Evolutionary conservation across 2,888 invertebrate species (phyloP), one percentile per base, ranked within the genome.

Genomic region (Halictus ligatus): DNA sequence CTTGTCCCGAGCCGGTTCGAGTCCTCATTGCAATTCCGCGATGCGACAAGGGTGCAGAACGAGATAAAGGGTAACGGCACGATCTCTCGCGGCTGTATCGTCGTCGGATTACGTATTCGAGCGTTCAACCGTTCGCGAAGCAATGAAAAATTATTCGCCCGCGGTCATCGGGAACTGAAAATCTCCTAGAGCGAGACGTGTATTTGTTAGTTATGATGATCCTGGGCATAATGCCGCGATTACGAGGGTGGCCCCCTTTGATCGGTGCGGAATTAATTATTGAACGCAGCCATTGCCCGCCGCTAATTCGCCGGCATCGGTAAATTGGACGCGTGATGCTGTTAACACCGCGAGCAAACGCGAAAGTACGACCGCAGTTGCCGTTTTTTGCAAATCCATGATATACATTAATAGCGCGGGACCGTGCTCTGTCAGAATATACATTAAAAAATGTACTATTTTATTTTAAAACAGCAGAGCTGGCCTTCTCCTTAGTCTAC

Each of bases 181-280:
- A 67, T 67, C 35, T 67, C 60, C 60, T 5, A 4, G 29, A 67
- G 35, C 29, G 29, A 67, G 67, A 67, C 18, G 67, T 8, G 60
- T 29, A 15, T 35, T 29, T 35, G 35, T 67, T 67, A 67, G 67
- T 35, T 64, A 64, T 8, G 67, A 67, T 67, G 35, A 69, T 35
- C 69, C 69, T 40, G 21, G 48, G 2, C 1, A 43, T 46, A 35
- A 64, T 29, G 12, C 46, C 12, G 12, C 46, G 60, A 69, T 54
- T 73, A 40, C 10, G 50, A n/a, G n/a, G 10, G 15, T 5, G 8
- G 7, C 18, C 67, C 18, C n/a, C 73, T 74, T 77, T 71, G 67
- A 77, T 58, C 67, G 48, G 8, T 12, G 5, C 2, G 21, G 25
- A 75, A 78, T 83, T 78, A 83, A 84, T 83, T 71, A 84, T 78